Percentiles rank a stretch among this genome's conserved stretches.
These are phyloP conservation scores for Zelostemma sp. DNA, from an alignment of 1,140 invertebrate species.

Conservation along the genomic window DNA sequence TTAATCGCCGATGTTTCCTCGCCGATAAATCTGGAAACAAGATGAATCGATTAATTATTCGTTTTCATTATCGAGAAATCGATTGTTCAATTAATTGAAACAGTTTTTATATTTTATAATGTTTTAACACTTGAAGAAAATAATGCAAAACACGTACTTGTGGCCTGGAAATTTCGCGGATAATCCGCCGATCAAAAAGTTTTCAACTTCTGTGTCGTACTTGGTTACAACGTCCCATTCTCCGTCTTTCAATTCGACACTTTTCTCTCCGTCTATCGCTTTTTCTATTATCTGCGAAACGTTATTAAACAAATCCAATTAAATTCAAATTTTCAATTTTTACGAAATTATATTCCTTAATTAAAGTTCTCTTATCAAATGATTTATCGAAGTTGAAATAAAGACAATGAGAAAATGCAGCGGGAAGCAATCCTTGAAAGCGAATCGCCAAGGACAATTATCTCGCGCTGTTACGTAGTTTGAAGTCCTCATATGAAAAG, in stretches of 20 bases:
- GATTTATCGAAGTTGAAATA: too few species aligned
- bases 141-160: slow-evolving; percentile 74
- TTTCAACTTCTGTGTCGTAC: slow-evolving; percentile 83
- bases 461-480: too few species aligned
- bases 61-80: neutral
- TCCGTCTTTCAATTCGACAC: slow-evolving; percentile 79
- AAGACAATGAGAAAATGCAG: too few species aligned
- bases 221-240: slow-evolving; percentile 85
- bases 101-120: too few species aligned
- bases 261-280: slow-evolving; percentile 71
- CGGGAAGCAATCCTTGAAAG: too few species aligned
- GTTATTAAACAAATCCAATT: neutral
- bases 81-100: too few species aligned
- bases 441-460: too few species aligned
- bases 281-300: slow-evolving; percentile 47
- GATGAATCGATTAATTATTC: slow-evolving; percentile 13
- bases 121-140: too few species aligned
- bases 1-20: slow-evolving; percentile 79
- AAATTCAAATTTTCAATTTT: neutral
- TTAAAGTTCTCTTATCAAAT: too few species aligned
- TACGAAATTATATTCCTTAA: too few species aligned
- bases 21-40: slow-evolving; percentile 82
- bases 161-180: slow-evolving; percentile 78
- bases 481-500: neutral
- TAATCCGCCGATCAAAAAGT: slow-evolving; percentile 76